Evolutionary conservation across 2,797 vertebrate species (phyloP), one percentile per base, ranked within the genome.

Genomic region (Coendou prehensilis): DNA sequence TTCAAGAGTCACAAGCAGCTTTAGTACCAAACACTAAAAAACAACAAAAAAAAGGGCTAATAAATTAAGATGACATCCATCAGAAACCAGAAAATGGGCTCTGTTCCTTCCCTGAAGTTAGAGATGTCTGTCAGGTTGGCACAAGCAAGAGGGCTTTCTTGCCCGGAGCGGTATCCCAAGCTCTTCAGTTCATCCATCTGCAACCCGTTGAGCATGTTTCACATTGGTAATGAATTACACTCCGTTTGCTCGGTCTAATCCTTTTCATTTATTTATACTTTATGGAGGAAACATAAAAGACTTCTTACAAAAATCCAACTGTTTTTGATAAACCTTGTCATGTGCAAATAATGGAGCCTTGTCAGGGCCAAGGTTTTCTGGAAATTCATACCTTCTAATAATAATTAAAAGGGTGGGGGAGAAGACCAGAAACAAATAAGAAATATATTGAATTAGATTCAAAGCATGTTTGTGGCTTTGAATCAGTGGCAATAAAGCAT

Each of bases 201-300:
- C 97, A 99, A 97, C 79, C 97, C 95, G 97, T 98, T 98, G 98
- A 98, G 98, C 98, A 82, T 98, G 98, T 98, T 98, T 98, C 98
- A 97, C 96, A 94, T 97, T 99, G 98, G 97, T 98, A 98, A 99
- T 99, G 98, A 99, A 99, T 99, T 99, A 99, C 98, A 97, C 95
- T 98, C 98, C 59, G 97, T 98, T 99, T 99, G 98, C 98, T 98
- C 98, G 96, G 96, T 97, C 98, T 99, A 99, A 99, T 99, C 98
- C 98, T 99, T 99, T 99, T 99, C 99, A 99, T 99, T 99, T 99
- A 99, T 99, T 99, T 99, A 98, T 99, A 98, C 98, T 99, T 99
- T 98, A 98, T 98, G 98, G 98, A 98, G 97, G 98, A 98, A 98
- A 99, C 99, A 99, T 99, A 98, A 99, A 99, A 99, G 98, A 67